Conservation (phyloP, 2,888 invertebrate genomes). For the Drosophila melanosoma region DNA sequence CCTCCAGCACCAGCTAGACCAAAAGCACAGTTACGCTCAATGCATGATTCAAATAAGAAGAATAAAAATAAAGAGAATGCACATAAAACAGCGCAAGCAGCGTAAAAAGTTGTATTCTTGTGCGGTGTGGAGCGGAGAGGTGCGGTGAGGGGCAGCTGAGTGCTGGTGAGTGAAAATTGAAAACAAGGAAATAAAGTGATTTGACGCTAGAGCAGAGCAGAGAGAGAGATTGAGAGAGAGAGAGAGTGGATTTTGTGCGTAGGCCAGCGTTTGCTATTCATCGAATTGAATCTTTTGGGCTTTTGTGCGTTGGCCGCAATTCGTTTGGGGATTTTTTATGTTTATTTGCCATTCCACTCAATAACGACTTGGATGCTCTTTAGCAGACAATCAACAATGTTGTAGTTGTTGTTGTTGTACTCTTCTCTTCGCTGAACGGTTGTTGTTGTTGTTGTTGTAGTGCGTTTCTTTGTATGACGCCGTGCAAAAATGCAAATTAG, state of each 20-base stretch:
- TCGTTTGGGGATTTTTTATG: constrained; percentile 76
- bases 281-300: constrained; percentile 45
- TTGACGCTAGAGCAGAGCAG: constrained; percentile 67
- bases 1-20: too few relatives aligned
- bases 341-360: constrained; percentile 77
- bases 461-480: constrained; percentile 24
- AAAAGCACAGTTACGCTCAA: not conserved
- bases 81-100: constrained; percentile 34
- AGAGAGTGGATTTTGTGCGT: constrained; percentile 60
- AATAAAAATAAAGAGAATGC: not conserved
- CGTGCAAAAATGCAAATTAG: constrained; percentile 81
- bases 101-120: constrained; percentile 30
- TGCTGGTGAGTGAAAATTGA: constrained; percentile 58
- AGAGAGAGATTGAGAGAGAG: not conserved
- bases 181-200: constrained; percentile 82
- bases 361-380: constrained; percentile 80
- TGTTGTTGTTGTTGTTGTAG: constrained; percentile 11
- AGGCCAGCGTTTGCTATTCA: constrained; percentile 70
- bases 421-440: constrained; percentile 6
- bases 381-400: constrained; percentile 79
- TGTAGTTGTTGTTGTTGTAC: constrained; percentile 22
- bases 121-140: not conserved
- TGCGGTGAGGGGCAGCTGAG: not conserved
- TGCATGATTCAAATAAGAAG: constrained; percentile 17
- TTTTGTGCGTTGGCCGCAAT: constrained; percentile 70